Evolutionary conservation across 64 coral and sea anemone species (phyloP).

Genomic region (Platygyra sinensis): DNA sequence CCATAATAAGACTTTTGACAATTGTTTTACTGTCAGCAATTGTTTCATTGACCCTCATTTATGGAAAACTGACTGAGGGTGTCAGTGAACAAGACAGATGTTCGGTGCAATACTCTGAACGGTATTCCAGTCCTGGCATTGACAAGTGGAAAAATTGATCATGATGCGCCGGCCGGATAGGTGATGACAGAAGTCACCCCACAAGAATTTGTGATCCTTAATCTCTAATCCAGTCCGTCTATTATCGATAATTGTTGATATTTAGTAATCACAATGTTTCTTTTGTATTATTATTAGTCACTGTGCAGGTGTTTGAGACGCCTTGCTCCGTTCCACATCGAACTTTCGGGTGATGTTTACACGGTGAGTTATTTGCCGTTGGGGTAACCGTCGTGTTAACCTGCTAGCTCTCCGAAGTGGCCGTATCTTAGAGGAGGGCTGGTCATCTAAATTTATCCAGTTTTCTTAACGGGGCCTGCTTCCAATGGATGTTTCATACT

Average conservation of each 20-base stretch:
- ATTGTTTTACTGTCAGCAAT: too few species aligned
- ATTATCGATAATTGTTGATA: conserved; percentile 31
- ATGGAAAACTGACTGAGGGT: background rate
- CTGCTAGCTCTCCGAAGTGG: too few species aligned
- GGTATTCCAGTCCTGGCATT: background rate
- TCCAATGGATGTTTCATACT: too few species aligned
- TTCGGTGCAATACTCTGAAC: background rate
- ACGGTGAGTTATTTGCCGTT: too few species aligned
- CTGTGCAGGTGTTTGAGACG: background rate
- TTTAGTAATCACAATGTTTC: background rate
- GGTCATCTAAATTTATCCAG: too few species aligned
- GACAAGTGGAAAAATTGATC: conserved; percentile 11
- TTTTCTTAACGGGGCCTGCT: too few species aligned
- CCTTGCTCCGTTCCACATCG: background rate
- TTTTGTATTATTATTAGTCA: background rate
- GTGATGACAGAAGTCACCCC: background rate
- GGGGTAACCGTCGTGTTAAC: too few species aligned
- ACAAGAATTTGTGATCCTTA: background rate
- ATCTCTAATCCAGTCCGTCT: conserved; percentile 25
- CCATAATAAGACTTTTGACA: too few species aligned
- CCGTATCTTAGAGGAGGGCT: too few species aligned
- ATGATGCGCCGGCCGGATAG: background rate
- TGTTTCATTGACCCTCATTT: too few species aligned
- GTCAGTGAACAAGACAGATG: background rate
- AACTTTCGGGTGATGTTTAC: background rate